Conservation (phyloP, 2,113 vertebrate species). For the Zeus faber region DNA sequence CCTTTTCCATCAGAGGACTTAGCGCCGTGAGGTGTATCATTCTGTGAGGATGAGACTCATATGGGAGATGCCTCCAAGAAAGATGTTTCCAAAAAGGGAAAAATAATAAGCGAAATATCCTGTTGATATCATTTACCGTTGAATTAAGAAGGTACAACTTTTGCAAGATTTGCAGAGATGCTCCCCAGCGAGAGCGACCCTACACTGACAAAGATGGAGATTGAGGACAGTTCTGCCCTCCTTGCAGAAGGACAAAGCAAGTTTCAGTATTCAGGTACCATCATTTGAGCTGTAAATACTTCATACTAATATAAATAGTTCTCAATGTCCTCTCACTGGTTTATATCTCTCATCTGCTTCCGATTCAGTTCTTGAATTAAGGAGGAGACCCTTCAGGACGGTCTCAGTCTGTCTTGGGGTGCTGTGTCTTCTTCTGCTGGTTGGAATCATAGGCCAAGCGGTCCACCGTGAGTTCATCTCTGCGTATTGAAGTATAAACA, state of each 20-base stretch:
- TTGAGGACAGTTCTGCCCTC: conserved; percentile 23
- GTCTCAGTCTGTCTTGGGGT: conserved; percentile 41
- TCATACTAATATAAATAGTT: no score
- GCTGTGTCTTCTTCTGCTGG: conserved; percentile 49
- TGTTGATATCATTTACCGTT: no score
- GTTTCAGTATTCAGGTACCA: conserved; percentile 36
- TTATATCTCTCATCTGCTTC: not conserved
- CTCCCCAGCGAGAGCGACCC: conserved; percentile 24
- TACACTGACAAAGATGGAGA: conserved; percentile 26
- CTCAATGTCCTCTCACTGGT: conserved; percentile 6
- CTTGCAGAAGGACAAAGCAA: conserved; percentile 15
- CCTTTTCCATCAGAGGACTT: no score
- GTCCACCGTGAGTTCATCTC: conserved; percentile 50
- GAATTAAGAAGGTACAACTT: no score
- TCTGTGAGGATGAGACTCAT: no score
- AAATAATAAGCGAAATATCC: no score
- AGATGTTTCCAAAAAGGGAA: no score
- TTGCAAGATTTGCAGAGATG: not conserved
- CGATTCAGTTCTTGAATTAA: conserved; percentile 37
- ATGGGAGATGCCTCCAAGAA: no score
- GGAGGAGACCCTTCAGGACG: conserved; percentile 40
- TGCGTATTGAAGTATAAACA: not conserved
- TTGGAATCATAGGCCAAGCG: conserved; percentile 45
- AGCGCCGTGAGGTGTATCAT: no score
- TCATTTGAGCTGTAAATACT: no score